phyloP scores from a whole-genome alignment of 2,888 invertebrate genomes.

The Linyphia triangularis region DNA sequence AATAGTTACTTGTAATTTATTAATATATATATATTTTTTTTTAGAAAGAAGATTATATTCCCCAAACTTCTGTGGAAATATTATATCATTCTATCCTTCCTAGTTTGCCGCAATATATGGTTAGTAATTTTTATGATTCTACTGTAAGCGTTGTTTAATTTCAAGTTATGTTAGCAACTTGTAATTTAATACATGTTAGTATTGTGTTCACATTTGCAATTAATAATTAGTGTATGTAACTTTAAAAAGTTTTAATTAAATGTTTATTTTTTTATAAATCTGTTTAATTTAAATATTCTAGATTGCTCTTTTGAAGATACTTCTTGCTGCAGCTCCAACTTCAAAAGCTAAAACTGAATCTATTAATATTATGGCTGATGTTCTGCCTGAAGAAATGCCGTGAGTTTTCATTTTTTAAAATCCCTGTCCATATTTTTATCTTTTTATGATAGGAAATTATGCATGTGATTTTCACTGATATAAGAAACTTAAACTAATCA shows the following conservation, averaged over 20 bases:
- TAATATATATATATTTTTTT: constrained; percentile 76
- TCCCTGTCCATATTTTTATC: too few relatives aligned
- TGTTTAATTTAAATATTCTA: constrained; percentile 74
- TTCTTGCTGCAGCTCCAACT: constrained; percentile 98
- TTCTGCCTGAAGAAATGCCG: constrained; percentile 98
- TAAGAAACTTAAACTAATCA: too few relatives aligned
- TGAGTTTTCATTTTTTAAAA: constrained; percentile 80
- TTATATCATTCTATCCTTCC: constrained; percentile 96
- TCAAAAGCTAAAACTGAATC: constrained; percentile 99
- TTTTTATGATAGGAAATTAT: too few relatives aligned
- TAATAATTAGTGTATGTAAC: too few relatives aligned
- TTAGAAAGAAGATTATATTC: constrained; percentile 87
- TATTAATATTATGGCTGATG: constrained; percentile 98
- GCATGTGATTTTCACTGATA: too few relatives aligned
- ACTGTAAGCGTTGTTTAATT: too few relatives aligned
- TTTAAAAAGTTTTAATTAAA: too few relatives aligned
- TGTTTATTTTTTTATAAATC: not conserved
- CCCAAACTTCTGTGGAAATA: constrained; percentile 90
- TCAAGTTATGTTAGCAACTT: too few relatives aligned
- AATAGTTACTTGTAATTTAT: not conserved
- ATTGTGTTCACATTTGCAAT: not conserved
- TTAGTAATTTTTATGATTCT: too few relatives aligned
- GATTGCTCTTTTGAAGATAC: constrained; percentile 96
- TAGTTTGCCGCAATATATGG: constrained; percentile 96
- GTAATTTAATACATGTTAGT: not conserved